Conservation (phyloP, 1,140 invertebrate species). For the Oncopodura yosiiana region DNA sequence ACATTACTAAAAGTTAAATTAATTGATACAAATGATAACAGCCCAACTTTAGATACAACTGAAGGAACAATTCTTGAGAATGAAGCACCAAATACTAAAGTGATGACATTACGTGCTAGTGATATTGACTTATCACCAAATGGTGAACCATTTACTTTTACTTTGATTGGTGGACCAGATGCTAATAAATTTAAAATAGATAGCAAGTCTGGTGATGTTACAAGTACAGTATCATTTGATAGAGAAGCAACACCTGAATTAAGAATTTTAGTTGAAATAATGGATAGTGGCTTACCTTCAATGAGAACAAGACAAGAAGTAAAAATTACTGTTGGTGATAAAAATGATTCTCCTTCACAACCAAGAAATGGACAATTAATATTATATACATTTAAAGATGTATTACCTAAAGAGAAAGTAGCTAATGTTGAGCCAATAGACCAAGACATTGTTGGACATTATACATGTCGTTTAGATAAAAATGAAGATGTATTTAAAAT, state of each 20-base stretch:
- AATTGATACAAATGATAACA: slow-evolving; percentile 87
- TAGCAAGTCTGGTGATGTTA: slow-evolving; percentile 65
- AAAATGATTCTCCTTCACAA: slow-evolving; percentile 83
- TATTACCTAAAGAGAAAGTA: slow-evolving; percentile 57
- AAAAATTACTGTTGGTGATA: slow-evolving; percentile 67
- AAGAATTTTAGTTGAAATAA: slow-evolving; percentile 67
- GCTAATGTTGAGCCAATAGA: slow-evolving; percentile 86
- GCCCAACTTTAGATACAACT: slow-evolving; percentile 65
- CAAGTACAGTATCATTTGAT: slow-evolving; percentile 67
- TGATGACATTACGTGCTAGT: slow-evolving; percentile 71
- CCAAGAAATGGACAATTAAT: slow-evolving; percentile 69
- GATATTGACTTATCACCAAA: slow-evolving; percentile 88
- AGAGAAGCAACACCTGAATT: slow-evolving; percentile 65
- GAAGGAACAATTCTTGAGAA: slow-evolving; percentile 76
- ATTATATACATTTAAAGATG: slow-evolving; percentile 65
- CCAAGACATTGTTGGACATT: slow-evolving; percentile 73
- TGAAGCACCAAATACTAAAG: slow-evolving; percentile 67
- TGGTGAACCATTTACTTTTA: slow-evolving; percentile 78
- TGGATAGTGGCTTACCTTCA: slow-evolving; percentile 74
- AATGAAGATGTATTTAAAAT: slow-evolving; percentile 55
- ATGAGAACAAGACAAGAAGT: slow-evolving; percentile 68
- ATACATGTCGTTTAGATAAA: slow-evolving; percentile 67
- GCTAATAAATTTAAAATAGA: slow-evolving; percentile 65
- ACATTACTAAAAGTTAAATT: slow-evolving; percentile 65
- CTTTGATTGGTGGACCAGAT: slow-evolving; percentile 64